phyloP scores from a whole-genome alignment of 2,113 vertebrate species.

The Lagenorhynchus albirostris region DNA sequence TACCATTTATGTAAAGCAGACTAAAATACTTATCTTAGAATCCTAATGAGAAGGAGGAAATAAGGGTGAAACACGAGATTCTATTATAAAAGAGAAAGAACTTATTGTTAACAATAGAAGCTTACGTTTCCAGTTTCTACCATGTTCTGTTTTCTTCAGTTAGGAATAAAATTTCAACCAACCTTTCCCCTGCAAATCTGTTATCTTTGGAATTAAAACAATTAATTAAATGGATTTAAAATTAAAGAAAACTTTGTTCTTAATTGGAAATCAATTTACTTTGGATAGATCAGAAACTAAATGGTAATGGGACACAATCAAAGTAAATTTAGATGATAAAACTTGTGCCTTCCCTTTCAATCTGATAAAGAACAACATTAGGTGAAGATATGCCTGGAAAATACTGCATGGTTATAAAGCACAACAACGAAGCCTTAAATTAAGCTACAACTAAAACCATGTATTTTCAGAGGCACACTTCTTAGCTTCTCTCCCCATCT shows the following conservation, averaged over 20 bases:
- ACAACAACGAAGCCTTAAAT: slow-evolving; percentile 32
- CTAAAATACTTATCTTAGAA: background rate
- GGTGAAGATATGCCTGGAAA: background rate
- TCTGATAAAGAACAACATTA: slow-evolving; percentile 40
- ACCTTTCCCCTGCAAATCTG: background rate
- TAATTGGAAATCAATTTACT: slow-evolving; percentile 60
- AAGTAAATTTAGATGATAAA: slow-evolving; percentile 58
- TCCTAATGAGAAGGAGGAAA: background rate
- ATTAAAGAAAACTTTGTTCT: slow-evolving; percentile 57
- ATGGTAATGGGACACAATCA: slow-evolving; percentile 29
- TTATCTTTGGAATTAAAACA: slow-evolving; percentile 58
- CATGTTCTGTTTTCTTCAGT: slow-evolving; percentile 3
- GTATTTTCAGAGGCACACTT: slow-evolving; percentile 48
- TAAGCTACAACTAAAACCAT: slow-evolving; percentile 24
- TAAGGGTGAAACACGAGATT: background rate
- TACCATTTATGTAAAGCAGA: background rate
- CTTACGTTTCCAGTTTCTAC: background rate
- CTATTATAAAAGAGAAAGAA: background rate
- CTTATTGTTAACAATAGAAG: background rate
- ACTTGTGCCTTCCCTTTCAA: slow-evolving; percentile 22
- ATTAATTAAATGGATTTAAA: slow-evolving; percentile 62
- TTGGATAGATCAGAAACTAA: slow-evolving; percentile 53
- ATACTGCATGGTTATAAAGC: background rate
- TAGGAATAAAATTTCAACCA: slow-evolving; percentile 46
- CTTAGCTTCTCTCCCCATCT: slow-evolving; percentile 1